Conservation (phyloP, 1,140 invertebrate genomes). For the Scaptomyza montana region DNA sequence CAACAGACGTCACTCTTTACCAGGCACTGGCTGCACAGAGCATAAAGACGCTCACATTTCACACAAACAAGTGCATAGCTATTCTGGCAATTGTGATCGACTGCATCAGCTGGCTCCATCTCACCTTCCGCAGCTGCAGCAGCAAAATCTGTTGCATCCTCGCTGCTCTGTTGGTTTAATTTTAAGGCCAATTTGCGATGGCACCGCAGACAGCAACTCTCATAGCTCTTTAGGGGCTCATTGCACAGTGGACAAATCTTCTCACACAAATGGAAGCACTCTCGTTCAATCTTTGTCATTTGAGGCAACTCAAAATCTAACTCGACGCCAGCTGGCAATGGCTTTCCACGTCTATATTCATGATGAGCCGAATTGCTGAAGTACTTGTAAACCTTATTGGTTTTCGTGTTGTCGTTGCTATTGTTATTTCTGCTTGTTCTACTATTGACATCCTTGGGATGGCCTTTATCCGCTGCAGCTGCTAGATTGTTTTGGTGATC, state of each 20-base stretch:
- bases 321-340: conserved; percentile 62
- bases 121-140: background rate
- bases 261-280: conserved; percentile 81
- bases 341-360: conserved; percentile 65
- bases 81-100: conserved; percentile 52
- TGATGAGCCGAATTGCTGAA: conserved; percentile 79
- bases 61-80: conserved; percentile 71
- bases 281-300: conserved; percentile 66
- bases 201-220: conserved; percentile 74
- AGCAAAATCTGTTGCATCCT: conserved; percentile 6
- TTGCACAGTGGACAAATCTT: conserved; percentile 80
- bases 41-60: conserved; percentile 75
- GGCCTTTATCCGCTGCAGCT: conserved; percentile 11
- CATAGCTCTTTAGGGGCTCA: conserved; percentile 71
- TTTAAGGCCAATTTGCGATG: conserved; percentile 71
- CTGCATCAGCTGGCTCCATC: conserved; percentile 9
- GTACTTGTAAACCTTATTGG: conserved; percentile 79
- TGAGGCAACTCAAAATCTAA: conserved; percentile 69
- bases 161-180: conserved; percentile 45
- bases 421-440: conserved; percentile 24
- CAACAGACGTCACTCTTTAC: conserved; percentile 69
- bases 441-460: conserved; percentile 25
- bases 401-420: conserved; percentile 19
- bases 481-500: conserved; percentile 50
- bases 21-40: conserved; percentile 67